Conservation (phyloP, 2,888 invertebrate genomes). For the Cyaniris semiargus region DNA sequence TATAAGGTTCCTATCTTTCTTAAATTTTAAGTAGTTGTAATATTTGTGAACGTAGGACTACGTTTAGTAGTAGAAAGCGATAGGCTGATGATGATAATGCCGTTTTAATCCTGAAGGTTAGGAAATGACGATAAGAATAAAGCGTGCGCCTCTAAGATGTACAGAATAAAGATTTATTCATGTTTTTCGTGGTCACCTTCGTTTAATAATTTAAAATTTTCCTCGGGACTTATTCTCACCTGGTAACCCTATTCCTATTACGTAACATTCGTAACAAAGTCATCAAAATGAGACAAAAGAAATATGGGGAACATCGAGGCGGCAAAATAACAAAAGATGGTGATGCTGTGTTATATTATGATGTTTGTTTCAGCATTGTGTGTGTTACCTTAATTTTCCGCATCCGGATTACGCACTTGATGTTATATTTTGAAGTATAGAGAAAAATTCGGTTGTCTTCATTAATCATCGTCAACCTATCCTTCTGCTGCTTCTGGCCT, state of each 20-base stretch:
- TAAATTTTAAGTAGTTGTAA: neutral
- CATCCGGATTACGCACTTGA: too few species aligned
- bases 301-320: neutral
- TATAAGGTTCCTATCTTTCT: neutral
- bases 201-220: neutral
- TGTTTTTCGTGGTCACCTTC: neutral
- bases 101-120: too few species aligned
- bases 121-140: too few species aligned
- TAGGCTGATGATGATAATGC: too few species aligned
- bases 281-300: neutral
- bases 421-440: neutral
- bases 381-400: neutral
- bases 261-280: neutral
- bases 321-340: neutral
- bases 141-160: too few species aligned
- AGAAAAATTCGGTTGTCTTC: neutral
- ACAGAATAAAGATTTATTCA: neutral
- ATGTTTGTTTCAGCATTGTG: neutral
- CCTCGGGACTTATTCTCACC: neutral
- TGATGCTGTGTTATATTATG: neutral
- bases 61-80: too few species aligned
- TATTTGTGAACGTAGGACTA: neutral
- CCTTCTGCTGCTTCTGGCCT: too few species aligned
- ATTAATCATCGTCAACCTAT: neutral
- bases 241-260: neutral